Evolutionary conservation across 2,113 vertebrate genomes (phyloP).

Genomic region (Dipodomys ordii): DNA sequence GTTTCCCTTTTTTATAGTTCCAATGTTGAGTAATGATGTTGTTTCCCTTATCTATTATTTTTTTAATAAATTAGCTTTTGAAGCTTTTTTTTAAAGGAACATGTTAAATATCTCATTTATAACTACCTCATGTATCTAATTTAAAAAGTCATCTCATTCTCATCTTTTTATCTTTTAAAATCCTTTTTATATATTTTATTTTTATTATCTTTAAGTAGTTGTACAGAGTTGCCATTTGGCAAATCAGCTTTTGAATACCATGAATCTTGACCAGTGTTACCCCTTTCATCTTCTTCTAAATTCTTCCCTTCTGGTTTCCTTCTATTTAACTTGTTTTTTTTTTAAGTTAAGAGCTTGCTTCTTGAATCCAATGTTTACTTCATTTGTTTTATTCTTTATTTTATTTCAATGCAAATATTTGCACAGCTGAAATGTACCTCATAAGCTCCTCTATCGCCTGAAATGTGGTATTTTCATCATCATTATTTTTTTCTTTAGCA

Average conservation of each 20-base stretch:
- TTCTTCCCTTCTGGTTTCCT: too few species aligned
- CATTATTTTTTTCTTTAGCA: background rate
- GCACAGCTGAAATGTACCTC: background rate
- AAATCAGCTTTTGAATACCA: too few species aligned
- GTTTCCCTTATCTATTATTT: background rate
- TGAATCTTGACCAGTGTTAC: too few species aligned
- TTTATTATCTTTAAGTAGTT: too few species aligned
- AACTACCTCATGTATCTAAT: background rate
- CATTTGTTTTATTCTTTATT: background rate
- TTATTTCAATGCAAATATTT: background rate
- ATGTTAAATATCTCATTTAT: too few species aligned
- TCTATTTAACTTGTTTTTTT: too few species aligned
- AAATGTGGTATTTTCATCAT: background rate
- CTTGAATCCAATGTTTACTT: too few species aligned
- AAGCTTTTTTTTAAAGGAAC: background rate
- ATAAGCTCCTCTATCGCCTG: background rate
- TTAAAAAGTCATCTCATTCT: background rate
- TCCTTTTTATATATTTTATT: too few species aligned
- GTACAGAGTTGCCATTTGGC: too few species aligned
- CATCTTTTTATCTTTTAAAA: background rate
- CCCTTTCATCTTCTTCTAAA: too few species aligned
- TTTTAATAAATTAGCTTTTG: slow-evolving; percentile 17
- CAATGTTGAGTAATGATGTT: background rate
- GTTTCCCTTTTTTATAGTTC: slow-evolving; percentile 10
- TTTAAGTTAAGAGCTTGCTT: too few species aligned